phyloP scores from a whole-genome alignment of 2,888 invertebrate species.

The Drosophila limbata region DNA sequence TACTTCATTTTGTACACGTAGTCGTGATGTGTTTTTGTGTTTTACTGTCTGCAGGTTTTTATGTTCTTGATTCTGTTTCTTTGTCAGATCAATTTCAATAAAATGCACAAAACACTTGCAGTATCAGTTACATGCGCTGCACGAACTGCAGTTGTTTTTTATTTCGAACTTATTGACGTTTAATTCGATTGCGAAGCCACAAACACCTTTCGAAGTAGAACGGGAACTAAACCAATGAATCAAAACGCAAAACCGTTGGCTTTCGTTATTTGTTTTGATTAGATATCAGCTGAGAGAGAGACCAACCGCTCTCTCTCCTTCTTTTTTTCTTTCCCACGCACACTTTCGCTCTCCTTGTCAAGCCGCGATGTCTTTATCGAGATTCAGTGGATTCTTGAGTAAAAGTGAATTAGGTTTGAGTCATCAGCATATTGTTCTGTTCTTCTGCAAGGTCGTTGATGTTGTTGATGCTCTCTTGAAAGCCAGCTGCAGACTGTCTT shows the following conservation, averaged over 20 bases:
- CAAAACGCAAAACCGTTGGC: conserved; percentile 52
- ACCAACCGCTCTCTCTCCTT: not conserved
- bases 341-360: conserved; percentile 48
- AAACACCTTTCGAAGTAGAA: conserved; percentile 35
- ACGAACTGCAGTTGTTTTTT: conserved; percentile 15
- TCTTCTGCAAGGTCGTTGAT: conserved; percentile 57
- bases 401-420: conserved; percentile 65
- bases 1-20: conserved; percentile 64
- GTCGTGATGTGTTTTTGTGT: not conserved
- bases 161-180: conserved; percentile 5
- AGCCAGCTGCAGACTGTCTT: conserved; percentile 28
- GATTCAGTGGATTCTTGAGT: conserved; percentile 27
- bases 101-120: conserved; percentile 31
- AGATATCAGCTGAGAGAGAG: conserved; percentile 61
- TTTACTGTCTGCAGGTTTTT: conserved; percentile 2
- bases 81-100: conserved; percentile 15
- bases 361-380: conserved; percentile 11
- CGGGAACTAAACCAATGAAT: conserved; percentile 64
- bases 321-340: conserved; percentile 1
- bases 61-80: conserved; percentile 9
- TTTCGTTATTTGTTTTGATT: conserved; percentile 77
- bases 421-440: conserved; percentile 42
- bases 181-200: conserved; percentile 16
- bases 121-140: conserved; percentile 25
- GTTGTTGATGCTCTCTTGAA: conserved; percentile 27